Base-by-base conservation (phyloP, 53 echinoderm and acorn worm genomes). In the Holothuria scabra region DNA sequence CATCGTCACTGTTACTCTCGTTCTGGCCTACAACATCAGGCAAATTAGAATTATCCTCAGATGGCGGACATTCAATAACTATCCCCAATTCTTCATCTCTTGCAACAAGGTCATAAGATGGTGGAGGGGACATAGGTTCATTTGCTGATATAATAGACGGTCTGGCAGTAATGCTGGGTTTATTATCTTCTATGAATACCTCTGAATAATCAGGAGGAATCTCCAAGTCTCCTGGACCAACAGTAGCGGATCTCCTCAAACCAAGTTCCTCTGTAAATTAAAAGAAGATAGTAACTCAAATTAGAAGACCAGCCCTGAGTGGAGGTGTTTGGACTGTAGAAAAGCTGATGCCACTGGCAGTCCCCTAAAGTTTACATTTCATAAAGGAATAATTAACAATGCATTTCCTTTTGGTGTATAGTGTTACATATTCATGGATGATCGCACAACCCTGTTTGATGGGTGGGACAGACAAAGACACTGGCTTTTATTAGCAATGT, bases 191-290 rank as follows among this genome's bases (percentile, higher is more conserved):
- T 13, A 76, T 56, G 46, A 91, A 84, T 8, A 84, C 87, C 19
- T 91, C 91, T 3, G 87, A 87, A 80, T 95, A 95, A 7, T 85
- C 85, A 18, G 95, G 95, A 13, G 95, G 95, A 18, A 95, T 91
- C 64, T 95, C 95, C 10, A 92, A 62, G 26, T 91, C 84, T 19
- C 67, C 85, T 6, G 82, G 82, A 38, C 52, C 72, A 26, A 65
- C 85, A 0, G 89, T 91, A n/a, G 87, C 72, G 57, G 90, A 90
- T 6, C 92, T 85, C 20, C 95, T 79, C 56, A 92, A 82, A 46
- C 95, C 90, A 76, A 81, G 29, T 66, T 95, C 95, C 74, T 95
- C 95, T 95, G 88, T 25, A 66, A 34, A 21, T 44, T 28, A 41
- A 84, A 56, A 65, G 24, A 56, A 66, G 26, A 84, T 10, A 28